Evolutionary conservation across 2,888 invertebrate species (phyloP), one percentile per base, ranked within the genome.

Genomic region (Cephus pulcher): DNA sequence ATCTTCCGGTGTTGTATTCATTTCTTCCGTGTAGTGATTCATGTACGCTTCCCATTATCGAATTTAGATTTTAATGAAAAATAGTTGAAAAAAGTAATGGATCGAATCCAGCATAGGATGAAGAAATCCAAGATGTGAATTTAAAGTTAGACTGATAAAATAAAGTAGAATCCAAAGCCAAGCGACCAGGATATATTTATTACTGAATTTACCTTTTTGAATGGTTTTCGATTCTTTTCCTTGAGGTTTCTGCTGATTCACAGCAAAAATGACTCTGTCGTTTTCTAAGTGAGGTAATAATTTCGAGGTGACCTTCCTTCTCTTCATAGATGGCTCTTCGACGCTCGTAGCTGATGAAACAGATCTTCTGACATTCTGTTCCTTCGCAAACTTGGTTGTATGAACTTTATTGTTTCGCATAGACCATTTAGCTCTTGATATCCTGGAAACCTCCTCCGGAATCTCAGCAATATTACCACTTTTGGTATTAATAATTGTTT

Each of bases 281-380:
- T 80, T 69, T 56, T 81, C 79, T 69, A 80, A 74, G 37, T 68
- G 34, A 30, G 76, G 73, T 30, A 76, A 76, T 73, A 82, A 73
- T 69, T 77, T 81, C 6, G 82, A 77, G n/a, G 78, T 40, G 15
- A 83, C 69, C 77, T 81, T 86, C 77, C 80, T 83, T 80, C 75
- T 86, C 78, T 86, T 86, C 76, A 76, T 34, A 23, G 84, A 77
- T 69, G 78, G 78, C 78, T 83, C 81, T 82, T 85, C 84, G 12
- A 74, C 77, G 11, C 33, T 12, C 40, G 73, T 71, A 75, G 76
- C 69, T 75, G 76, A 69, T 56, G 74, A 56, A 69, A 76, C 68
- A 33, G 34, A 69, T 37, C 75, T 79, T 69, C 76, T 34, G 4
- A 75, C 34, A 30, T 76, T 73, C 76, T 77, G 73, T n/a, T 80